These are phyloP conservation scores for Rhynchonycteris naso DNA, from an alignment of 2,797 vertebrate species.

Conservation along the genomic window DNA sequence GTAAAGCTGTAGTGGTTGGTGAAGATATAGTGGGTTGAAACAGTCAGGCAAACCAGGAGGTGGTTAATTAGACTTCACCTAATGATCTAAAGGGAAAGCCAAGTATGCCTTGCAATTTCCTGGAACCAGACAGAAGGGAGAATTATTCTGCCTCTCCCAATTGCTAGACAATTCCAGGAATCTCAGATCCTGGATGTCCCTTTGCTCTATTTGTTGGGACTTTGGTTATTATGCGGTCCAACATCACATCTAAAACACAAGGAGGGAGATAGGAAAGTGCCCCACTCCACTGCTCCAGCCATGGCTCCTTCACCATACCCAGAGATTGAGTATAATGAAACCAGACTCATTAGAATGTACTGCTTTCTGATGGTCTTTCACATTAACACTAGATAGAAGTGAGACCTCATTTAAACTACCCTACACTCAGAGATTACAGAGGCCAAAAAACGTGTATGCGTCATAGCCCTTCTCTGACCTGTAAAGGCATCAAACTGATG, in stretches of 20 bases:
- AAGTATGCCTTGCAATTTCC: not conserved
- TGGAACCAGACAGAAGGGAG: not conserved
- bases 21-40: not conserved
- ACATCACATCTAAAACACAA: not conserved
- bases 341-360: not conserved
- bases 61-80: not conserved
- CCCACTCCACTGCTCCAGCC: not conserved
- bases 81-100: not conserved
- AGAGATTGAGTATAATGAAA: not conserved
- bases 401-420: not conserved
- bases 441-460: not conserved
- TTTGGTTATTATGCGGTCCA: not conserved
- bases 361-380: not conserved
- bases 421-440: not conserved
- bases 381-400: not conserved
- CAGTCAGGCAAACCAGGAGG: not conserved
- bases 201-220: not conserved
- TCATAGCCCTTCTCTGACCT: not conserved
- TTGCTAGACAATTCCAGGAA: not conserved
- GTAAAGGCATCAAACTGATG: not conserved
- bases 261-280: not conserved
- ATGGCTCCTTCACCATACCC: not conserved
- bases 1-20: not conserved
- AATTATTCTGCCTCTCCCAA: not conserved
- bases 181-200: not conserved